phyloP scores from a whole-genome alignment of 2,888 invertebrate species.

The Mystacides longicornis region DNA sequence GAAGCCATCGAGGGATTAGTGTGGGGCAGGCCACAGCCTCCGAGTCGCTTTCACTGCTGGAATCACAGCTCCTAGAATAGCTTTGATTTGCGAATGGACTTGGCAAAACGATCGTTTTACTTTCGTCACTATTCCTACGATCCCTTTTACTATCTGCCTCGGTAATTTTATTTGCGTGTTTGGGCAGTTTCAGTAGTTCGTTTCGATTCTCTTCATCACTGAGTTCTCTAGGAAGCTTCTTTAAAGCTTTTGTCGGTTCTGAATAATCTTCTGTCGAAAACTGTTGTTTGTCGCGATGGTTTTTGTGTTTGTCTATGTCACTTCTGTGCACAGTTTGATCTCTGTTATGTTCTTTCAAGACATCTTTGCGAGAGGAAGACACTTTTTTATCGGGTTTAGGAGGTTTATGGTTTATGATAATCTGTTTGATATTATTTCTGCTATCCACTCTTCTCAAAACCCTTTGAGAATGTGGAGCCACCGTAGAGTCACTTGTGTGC shows the following conservation, averaged over 20 bases:
- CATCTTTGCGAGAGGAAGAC: neutral
- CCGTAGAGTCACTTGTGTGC: slow-evolving; percentile 4
- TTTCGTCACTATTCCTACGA: slow-evolving; percentile 21
- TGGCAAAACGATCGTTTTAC: slow-evolving; percentile 25
- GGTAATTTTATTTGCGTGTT: slow-evolving; percentile 12
- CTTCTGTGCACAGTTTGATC: neutral
- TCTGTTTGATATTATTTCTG: slow-evolving; percentile 24
- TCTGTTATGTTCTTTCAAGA: neutral
- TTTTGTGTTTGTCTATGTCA: neutral
- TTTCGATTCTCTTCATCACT: slow-evolving; percentile 16
- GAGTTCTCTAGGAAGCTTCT: slow-evolving; percentile 5
- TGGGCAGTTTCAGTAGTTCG: slow-evolving; percentile 7
- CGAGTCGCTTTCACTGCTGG: slow-evolving; percentile 34
- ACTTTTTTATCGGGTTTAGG: slow-evolving; percentile 8
- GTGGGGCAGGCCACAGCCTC: slow-evolving; percentile 37
- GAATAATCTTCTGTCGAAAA: slow-evolving; percentile 5
- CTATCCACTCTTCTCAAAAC: slow-evolving; percentile 25
- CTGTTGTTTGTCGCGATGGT: neutral
- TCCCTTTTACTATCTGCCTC: slow-evolving; percentile 14
- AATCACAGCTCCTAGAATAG: slow-evolving; percentile 21
- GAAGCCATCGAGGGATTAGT: slow-evolving; percentile 40
- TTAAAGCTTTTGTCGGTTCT: slow-evolving; percentile 5
- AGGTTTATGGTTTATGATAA: slow-evolving; percentile 19
- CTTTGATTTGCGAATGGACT: slow-evolving; percentile 28
- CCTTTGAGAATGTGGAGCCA: slow-evolving; percentile 25